Percentiles rank a stretch among this genome's conserved stretches.
phyloP scores from a whole-genome alignment of 2,888 invertebrate species.

The Phalera bucephala region DNA sequence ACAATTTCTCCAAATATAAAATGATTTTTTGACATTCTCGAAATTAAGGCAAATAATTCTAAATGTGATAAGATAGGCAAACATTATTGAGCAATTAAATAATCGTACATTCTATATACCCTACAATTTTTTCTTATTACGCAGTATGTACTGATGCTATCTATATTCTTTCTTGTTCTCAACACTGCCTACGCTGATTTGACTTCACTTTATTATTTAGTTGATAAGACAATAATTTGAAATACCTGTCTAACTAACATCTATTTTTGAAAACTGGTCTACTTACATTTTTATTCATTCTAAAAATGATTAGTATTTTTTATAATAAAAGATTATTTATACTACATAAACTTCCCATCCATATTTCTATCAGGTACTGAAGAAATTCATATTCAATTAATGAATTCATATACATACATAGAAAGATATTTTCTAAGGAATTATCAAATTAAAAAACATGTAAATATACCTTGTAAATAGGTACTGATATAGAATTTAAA shows the following conservation, averaged over 20 bases:
- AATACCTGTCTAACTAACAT: slow-evolving; percentile 11
- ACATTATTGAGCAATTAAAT: no score
- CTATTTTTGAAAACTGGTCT: no score
- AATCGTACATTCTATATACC: no score
- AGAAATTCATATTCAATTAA: slow-evolving; percentile 1
- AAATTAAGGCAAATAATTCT: no score
- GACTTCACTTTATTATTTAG: neutral
- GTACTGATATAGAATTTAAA: slow-evolving; percentile 58
- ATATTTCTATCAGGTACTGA: neutral
- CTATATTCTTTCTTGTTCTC: slow-evolving; percentile 4
- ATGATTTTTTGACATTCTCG: no score
- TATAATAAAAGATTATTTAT: slow-evolving; percentile 13
- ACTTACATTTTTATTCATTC: slow-evolving; percentile 5
- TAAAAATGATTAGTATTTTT: slow-evolving; percentile 7
- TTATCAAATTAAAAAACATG: slow-evolving; percentile 45
- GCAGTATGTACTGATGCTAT: no score
- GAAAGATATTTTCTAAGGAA: slow-evolving; percentile 40
- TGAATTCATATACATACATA: slow-evolving; percentile 4
- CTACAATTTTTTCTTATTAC: no score
- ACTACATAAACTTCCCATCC: slow-evolving; percentile 7
- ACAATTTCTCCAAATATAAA: no score
- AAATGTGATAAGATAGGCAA: no score
- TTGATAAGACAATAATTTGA: slow-evolving; percentile 36
- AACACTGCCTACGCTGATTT: no score
- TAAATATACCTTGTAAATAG: slow-evolving; percentile 50